Evolutionary conservation across 2,888 invertebrate species (phyloP), one percentile per base, ranked within the genome.

Genomic region (Synergus gifuensis): DNA sequence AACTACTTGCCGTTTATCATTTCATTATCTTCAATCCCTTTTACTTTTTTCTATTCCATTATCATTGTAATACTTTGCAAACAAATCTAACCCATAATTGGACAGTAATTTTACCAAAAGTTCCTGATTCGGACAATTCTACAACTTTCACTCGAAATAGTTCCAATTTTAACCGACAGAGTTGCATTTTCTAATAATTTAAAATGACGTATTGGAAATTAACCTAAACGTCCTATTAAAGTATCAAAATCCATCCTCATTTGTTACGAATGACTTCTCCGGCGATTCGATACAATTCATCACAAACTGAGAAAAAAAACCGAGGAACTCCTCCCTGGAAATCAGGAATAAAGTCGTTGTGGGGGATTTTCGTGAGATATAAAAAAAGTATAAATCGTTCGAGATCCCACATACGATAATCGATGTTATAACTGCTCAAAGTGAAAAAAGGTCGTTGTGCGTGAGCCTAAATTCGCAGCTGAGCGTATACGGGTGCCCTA

Each of bases 401-500:
- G 78, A 76, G 83, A 85, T 85, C 76, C 77, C 73, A 83, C 64
- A 80, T 66, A 64, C 73, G 81, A 85, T 82, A 79, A 79, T 82
- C 78, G 79, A 36, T 79, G 78, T 80, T 80, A 79, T 46, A 76
- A 69, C 64, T 63, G 82, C 80, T 78, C 28, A 76, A 67, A 80
- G 54, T 82, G 78, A 63, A 69, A 81, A 81, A 46, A 76, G 76
- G 62, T 62, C 81, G 80, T 62, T 80, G 80, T 79, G 79, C 82
- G 80, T 77, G 81, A 83, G 80, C 84, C 73, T 82, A 84, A 83
- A 90, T 90, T 90, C 86, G 90, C 88, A 87, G 89, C 88, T 86
- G 87, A 87, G 83, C 79, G 84, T 80, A 91, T 91, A 90, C 87
- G 91, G 91, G 91, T 87, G 87, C 86, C 86, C 82, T 88, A 90